Base-by-base conservation (phyloP, 1,140 invertebrate species). In the Dolichoris vasculosae region DNA sequence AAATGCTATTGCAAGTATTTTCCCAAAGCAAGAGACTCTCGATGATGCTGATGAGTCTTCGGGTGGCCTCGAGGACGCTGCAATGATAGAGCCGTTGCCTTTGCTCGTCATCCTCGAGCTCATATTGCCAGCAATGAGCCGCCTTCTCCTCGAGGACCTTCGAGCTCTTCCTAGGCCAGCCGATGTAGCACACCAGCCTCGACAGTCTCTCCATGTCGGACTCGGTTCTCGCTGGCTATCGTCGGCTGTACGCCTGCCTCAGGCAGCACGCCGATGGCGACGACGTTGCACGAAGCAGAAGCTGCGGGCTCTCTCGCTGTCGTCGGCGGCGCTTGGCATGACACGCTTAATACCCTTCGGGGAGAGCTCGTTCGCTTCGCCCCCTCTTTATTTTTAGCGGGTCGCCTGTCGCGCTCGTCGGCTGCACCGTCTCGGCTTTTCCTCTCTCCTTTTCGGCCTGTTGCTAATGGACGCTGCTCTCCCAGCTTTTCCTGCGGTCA, bases 1-100 rank as follows among this genome's bases (percentile, higher is more conserved):
- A 89, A 77, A 92, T 90, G 87, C 91, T 92, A 87, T 92, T 91
- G 86, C 89, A 85, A 67, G 90, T 89, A 82, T 91, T 92, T 73
- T 93, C 90, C 91, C 91, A 92, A n/a, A 92, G 84, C 11, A 84
- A 11, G 17, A 69, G 17, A n/a, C 43, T 55, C 75, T 55, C 30
- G 59, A 77, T 6, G 1, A 8, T 2, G 11, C 11, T 46, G 20
- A 78, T 3, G 38, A 76, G 30, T 26, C 32, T 84, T 20, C 17
- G 13, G 59, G 38, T 64, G 8, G 40, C 73, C 46, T 40, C 30
- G 26, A 23, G 0, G 55, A 76, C 4, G 20, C 43, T 40, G 40
- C 38, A 73, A 48, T 51, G 75, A 17, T 40, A 35, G 17, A 59
- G 43, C 8, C 26, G 48, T 26, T 32, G 40, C n/a, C 51, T 23